phyloP scores from a whole-genome alignment of 2,113 vertebrate genomes.

The Antigone vipio region DNA sequence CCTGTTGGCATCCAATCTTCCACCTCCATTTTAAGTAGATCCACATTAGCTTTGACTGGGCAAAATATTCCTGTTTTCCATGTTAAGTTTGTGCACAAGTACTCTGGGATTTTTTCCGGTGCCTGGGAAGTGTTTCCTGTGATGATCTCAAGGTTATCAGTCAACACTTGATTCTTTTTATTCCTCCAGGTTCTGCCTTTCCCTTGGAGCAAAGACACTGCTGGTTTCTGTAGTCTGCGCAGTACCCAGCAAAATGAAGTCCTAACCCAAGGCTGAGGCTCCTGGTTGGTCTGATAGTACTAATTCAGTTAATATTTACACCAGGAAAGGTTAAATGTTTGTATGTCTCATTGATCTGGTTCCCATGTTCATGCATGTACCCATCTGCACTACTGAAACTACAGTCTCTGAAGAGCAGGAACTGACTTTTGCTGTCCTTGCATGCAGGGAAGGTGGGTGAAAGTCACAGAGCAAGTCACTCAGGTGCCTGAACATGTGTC shows the following conservation, averaged over 20 bases:
- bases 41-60: not conserved
- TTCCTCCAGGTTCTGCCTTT: not conserved
- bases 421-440: not conserved
- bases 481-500: not conserved
- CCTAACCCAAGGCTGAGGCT: not conserved
- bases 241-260: not conserved
- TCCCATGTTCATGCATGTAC: not conserved
- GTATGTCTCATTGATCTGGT: not conserved
- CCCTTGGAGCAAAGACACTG: not conserved
- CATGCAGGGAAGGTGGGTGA: not conserved
- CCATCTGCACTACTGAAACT: not conserved
- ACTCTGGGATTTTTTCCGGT: not conserved
- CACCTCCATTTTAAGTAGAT: not conserved
- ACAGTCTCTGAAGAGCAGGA: not conserved
- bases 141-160: not conserved
- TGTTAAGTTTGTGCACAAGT: not conserved
- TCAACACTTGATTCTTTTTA: not conserved
- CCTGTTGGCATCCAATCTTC: not conserved
- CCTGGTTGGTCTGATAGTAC: not conserved
- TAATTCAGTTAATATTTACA: not conserved
- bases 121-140: not conserved
- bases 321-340: not conserved
- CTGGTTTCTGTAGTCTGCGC: not conserved
- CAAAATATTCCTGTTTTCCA: not conserved
- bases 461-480: not conserved